Evolutionary conservation across 2,797 vertebrate species (phyloP), one percentile per base, ranked within the genome.

Genomic region (Sebastes cheni): DNA sequence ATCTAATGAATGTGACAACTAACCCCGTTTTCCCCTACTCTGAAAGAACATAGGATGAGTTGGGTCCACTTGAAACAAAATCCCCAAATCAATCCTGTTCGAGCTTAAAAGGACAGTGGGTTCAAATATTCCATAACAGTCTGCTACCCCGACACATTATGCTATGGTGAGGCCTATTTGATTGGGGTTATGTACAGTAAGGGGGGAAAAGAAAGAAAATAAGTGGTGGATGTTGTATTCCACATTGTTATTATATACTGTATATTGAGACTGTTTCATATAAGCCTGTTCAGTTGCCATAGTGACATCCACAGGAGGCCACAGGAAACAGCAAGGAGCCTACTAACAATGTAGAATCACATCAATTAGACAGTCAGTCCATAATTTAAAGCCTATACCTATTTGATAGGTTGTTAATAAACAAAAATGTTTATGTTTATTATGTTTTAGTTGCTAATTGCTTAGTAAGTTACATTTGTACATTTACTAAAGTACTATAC

Each of bases 251-350:
- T 14, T 34, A 34, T 34, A 34, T 34, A 34, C 32, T 4, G 13
- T 39, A 39, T 39, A 39, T 39, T 39, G 39, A 50, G 25, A 6
- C 14, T 14, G 16, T 30, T 25, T 27, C 13, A 25, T n/a, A 4
- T 1, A 10, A 59, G 20, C 18, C 4, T 27, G 66, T 56, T 75
- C 4, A 56, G 66, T 29, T 58, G 25, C 22, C 6, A 74, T 72
- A 86, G 78, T 42, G 81, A 89, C 88, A 80, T 67, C 81, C 58
- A 82, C 56, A 75, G 88, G 84, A 83, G 2, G 4, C n/a, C 9
- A 70, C 14, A 2, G 23, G 4, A 56, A 75, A 72, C 50, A 67
- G 56, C 72, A 81, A 9, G 22, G 3, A 71, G 50, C 27, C 58
- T 29, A n/a, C 12, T 9, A 3, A 9, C 3, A 60, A n/a, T 34